Evolutionary conservation across 2,113 vertebrate genomes (phyloP).

Genomic region (Crotalus viridis): DNA sequence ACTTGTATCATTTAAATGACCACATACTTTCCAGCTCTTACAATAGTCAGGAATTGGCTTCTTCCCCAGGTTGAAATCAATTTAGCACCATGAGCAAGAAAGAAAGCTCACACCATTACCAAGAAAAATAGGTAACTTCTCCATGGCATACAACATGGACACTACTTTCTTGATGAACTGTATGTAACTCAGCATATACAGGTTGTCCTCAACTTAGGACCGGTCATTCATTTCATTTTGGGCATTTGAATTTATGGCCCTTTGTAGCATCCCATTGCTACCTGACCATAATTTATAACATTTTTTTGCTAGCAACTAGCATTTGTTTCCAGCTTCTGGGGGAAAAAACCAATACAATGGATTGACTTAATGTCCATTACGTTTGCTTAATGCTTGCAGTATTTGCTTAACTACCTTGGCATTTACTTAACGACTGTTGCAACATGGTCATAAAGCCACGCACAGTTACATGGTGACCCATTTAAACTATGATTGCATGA

Average conservation of each 20-base stretch:
- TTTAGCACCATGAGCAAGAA: neutral
- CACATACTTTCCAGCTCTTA: neutral
- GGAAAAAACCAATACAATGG: rapidly evolving
- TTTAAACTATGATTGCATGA: neutral
- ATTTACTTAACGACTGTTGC: neutral
- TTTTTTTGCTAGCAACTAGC: neutral
- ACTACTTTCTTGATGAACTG: neutral
- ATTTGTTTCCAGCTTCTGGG: neutral
- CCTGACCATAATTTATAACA: neutral
- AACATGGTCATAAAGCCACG: neutral
- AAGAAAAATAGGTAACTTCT: neutral
- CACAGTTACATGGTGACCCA: neutral
- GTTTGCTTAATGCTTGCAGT: neutral
- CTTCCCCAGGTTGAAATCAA: neutral
- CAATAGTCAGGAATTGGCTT: neutral
- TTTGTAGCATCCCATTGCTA: neutral
- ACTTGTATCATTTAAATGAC: neutral
- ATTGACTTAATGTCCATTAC: neutral
- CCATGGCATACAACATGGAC: neutral
- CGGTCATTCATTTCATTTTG: neutral
- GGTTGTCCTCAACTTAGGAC: too few species aligned
- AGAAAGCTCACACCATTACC: neutral
- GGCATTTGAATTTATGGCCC: neutral
- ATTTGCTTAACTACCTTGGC: neutral
- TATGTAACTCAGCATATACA: neutral